phyloP scores from a whole-genome alignment of 1,140 invertebrate genomes.

The Zaprionus ghesquierei region DNA sequence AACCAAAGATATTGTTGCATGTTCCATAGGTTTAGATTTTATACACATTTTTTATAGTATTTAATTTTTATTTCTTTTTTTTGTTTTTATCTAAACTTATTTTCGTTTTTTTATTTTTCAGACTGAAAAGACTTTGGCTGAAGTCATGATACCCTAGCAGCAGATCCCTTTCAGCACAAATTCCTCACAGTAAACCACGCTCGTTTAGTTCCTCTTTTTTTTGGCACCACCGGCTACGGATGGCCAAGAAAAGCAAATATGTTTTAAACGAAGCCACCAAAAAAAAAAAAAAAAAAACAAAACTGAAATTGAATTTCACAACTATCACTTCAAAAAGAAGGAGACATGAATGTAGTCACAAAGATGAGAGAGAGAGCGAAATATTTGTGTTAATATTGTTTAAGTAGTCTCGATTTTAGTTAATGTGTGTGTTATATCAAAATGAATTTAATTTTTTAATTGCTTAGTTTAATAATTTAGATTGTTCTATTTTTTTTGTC shows the following conservation, averaged over 20 bases:
- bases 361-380: slow-evolving; percentile 11
- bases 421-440: slow-evolving; percentile 10
- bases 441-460: slow-evolving; percentile 46
- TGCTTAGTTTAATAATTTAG: slow-evolving; percentile 24
- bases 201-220: slow-evolving; percentile 34
- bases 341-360: slow-evolving; percentile 28
- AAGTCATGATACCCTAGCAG: slow-evolving; percentile 78
- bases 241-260: not conserved
- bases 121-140: slow-evolving; percentile 82
- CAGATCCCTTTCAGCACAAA: slow-evolving; percentile 58
- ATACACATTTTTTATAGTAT: slow-evolving; percentile 1
- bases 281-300: too few species aligned
- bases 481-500: slow-evolving; percentile 45
- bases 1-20: slow-evolving; percentile 46
- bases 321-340: slow-evolving; percentile 24
- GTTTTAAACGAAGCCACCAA: slow-evolving; percentile 45
- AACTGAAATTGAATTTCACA: slow-evolving; percentile 68
- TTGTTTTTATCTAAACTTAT: slow-evolving; percentile 27
- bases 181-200: not conserved
- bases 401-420: slow-evolving; percentile 44
- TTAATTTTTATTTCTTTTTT: slow-evolving; percentile 17
- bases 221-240: not conserved
- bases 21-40: slow-evolving; percentile 19
- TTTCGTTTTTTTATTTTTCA: slow-evolving; percentile 66
- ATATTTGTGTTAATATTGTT: slow-evolving; percentile 37